phyloP scores from a whole-genome alignment of 2,797 vertebrate genomes.

The Pseudochaenichthys georgianus region DNA sequence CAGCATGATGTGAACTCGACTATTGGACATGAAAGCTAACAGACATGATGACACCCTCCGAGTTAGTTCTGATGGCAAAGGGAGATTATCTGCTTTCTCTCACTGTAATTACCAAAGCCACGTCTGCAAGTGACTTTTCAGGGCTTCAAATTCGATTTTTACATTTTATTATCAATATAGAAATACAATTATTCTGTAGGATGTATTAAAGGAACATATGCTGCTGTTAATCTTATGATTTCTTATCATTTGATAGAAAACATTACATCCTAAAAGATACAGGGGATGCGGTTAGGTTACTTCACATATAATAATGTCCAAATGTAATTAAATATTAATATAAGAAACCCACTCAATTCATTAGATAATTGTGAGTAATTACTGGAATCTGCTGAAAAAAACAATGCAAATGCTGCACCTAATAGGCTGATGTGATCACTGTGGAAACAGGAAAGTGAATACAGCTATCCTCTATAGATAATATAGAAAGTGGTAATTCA shows the following conservation, averaged over 20 bases:
- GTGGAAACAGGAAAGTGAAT: neutral
- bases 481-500: too few species aligned
- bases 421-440: neutral
- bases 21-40: constrained; percentile 36
- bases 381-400: too few species aligned
- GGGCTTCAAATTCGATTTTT: neutral
- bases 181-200: neutral
- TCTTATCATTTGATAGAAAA: neutral
- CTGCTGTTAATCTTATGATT: neutral
- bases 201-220: neutral
- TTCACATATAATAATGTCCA: neutral
- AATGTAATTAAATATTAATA: neutral
- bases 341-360: neutral
- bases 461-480: neutral
- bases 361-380: too few species aligned
- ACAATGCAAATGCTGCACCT: too few species aligned
- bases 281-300: neutral
- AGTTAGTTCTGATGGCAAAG: neutral
- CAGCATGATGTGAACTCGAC: constrained; percentile 33
- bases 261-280: neutral
- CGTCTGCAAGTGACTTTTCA: neutral
- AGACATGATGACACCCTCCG: constrained; percentile 9
- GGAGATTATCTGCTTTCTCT: constrained; percentile 2
- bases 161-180: neutral
- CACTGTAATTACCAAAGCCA: neutral